Base-by-base conservation (phyloP, 2,797 vertebrate genomes). In the Lagorchestes hirsutus region DNA sequence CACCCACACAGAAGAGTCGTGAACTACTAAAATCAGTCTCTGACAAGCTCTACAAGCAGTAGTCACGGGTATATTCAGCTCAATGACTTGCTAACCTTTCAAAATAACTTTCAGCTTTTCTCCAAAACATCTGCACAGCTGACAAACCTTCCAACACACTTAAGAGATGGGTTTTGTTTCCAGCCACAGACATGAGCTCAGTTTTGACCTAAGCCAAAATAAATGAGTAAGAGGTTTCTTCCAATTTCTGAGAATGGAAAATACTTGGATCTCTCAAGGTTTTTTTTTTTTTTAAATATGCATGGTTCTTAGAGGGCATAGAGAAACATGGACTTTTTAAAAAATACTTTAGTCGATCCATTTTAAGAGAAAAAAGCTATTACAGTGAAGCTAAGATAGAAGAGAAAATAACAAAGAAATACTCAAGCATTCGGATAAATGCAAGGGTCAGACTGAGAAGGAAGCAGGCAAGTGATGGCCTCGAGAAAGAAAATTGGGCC, bases 121-220 rank as follows among this genome's bases (percentile, higher is more conserved):
- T 92, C 9, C 56, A 95, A 82, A 67, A 93, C 56, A 95, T 16
- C 93, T 93, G 96, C 92, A 93, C 27, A 93, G 22, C 52, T 90
- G 58, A 92, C 0, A 0, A 54, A 29, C 95, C 55, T 90, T 59
- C 55, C 10, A 91, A 57, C 62, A 46, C 74, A 87, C 8, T 87
- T 46, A 87, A 31, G 52, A 55, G 50, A 0, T 27, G 2, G 27
- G 56, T 94, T 93, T 87, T 34, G 95, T 27, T 57, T 93, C 40
- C 59, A 55, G 34, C 2, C 90, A 4, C 58, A 97, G 59, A 3
- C 34, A 94, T 55, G 31, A 93, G 54, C 82, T 96, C 62, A 93
- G n/a, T 91, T 98, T 6, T 82, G 13, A 97, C 94, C 4, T 92
- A 31, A 97, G 95, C n/a, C 92, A 96, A 90, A 46, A 59, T 14